A percentile compares a stretch with the other conserved stretches of the same genome.
phyloP scores from a whole-genome alignment of 2,888 invertebrate species.

The Flexamia atlantica region DNA sequence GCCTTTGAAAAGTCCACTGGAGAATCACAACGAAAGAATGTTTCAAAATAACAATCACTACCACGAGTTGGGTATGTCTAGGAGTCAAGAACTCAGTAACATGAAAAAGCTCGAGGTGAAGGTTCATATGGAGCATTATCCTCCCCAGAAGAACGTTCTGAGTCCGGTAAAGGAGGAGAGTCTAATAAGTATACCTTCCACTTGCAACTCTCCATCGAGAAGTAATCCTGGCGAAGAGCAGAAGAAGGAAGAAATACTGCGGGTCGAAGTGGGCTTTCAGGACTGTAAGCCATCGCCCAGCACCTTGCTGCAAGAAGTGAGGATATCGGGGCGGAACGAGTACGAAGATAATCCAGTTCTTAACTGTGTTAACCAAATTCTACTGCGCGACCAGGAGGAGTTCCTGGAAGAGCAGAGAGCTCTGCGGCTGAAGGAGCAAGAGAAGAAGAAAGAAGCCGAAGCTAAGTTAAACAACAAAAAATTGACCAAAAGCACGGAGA shows the following conservation, averaged over 20 bases:
- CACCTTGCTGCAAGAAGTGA: conserved; percentile 66
- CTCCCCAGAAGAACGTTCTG: conserved; percentile 33
- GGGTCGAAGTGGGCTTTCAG: not conserved
- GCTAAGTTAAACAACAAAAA: conserved; percentile 48
- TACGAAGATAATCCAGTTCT: conserved; percentile 90
- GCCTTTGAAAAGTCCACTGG: not conserved
- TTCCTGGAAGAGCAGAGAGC: conserved; percentile 72
- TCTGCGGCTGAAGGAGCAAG: conserved; percentile 63
- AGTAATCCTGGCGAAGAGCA: conserved; percentile 42
- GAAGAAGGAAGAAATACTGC: not conserved
- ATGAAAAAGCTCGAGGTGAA: conserved; percentile 43
- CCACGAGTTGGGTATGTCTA: not conserved
- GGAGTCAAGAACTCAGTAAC: not conserved
- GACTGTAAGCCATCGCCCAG: conserved; percentile 65
- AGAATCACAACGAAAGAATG: not conserved
- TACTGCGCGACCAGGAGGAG: conserved; percentile 84
- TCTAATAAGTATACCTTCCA: conserved; percentile 8
- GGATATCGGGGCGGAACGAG: conserved; percentile 66
- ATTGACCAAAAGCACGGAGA: conserved; percentile 58
- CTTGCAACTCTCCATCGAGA: conserved; percentile 35
- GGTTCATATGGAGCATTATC: conserved; percentile 33
- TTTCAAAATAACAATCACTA: not conserved
- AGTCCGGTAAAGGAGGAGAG: conserved; percentile 49
- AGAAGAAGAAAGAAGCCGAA: conserved; percentile 51
- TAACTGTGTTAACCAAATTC: conserved; percentile 91